phyloP scores from a whole-genome alignment of 2,797 vertebrate species.

The Pelochelys cantorii region DNA sequence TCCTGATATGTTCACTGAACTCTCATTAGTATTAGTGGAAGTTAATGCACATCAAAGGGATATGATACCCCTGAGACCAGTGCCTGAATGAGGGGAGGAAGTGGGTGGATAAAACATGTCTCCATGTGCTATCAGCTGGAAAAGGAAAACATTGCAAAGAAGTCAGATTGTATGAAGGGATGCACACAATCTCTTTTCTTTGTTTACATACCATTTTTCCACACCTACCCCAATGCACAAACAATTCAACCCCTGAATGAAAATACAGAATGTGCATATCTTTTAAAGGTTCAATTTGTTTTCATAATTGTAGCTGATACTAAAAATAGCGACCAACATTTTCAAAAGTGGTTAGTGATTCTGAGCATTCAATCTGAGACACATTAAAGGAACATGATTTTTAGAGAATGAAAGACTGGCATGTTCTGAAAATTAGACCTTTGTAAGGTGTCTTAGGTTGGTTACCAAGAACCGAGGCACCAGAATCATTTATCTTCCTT shows the following conservation, averaged over 20 bases:
- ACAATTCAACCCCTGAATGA: not conserved
- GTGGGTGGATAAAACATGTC: not conserved
- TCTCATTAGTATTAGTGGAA: conserved; percentile 3
- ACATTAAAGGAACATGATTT: not conserved
- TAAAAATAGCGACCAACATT: not conserved
- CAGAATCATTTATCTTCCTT: not conserved
- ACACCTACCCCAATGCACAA: not conserved
- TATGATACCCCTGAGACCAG: not conserved
- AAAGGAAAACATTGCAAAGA: not conserved
- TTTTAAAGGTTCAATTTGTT: not conserved
- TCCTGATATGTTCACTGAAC: not conserved
- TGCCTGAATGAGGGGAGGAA: not conserved
- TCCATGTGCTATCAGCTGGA: not conserved
- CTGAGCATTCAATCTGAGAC: not conserved
- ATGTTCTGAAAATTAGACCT: not conserved
- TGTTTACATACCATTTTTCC: not conserved
- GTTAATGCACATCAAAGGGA: not conserved
- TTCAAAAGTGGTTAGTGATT: not conserved
- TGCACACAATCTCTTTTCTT: not conserved
- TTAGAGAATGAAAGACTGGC: not conserved
- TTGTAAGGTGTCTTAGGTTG: not conserved
- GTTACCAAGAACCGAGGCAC: not conserved
- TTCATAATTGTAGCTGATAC: not conserved
- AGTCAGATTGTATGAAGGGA: not conserved
- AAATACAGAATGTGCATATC: not conserved